Percentiles rank a stretch among this genome's conserved stretches.
Conservation (phyloP, 2,113 vertebrate species). For the Microtus oregoni region DNA sequence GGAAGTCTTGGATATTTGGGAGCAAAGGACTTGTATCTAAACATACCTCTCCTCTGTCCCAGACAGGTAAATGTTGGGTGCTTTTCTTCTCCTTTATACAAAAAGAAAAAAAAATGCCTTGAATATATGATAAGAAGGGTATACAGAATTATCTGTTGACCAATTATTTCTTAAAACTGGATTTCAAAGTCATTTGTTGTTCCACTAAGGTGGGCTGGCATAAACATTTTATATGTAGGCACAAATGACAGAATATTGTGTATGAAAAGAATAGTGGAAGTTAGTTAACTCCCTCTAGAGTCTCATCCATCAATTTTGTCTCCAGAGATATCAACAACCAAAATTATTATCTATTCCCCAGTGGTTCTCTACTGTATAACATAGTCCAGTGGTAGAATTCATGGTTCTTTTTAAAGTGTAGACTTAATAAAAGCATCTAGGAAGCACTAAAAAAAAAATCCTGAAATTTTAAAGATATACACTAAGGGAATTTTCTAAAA, state of each 20-base stretch:
- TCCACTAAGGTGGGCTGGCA: neutral
- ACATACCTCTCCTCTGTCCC: neutral
- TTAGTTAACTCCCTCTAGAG: neutral
- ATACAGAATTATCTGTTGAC: neutral
- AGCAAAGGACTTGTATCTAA: neutral
- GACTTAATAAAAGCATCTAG: neutral
- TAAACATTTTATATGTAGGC: neutral
- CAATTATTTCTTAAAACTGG: neutral
- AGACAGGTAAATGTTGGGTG: neutral
- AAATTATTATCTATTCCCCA: neutral
- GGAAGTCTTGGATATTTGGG: neutral
- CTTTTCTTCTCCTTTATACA: neutral
- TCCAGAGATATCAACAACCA: slow-evolving; percentile 16
- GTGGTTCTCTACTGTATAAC: neutral
- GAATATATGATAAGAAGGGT: neutral
- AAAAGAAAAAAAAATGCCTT: neutral
- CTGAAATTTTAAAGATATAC: neutral
- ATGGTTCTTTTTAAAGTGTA: neutral
- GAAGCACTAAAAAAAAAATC: neutral
- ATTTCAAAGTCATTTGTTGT: neutral
- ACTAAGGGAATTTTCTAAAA: neutral
- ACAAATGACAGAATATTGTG: neutral
- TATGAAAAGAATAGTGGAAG: neutral
- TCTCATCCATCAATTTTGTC: neutral
- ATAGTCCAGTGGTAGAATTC: neutral